Conservation (phyloP, 2,888 invertebrate genomes). For the Carcina quercana region DNA sequence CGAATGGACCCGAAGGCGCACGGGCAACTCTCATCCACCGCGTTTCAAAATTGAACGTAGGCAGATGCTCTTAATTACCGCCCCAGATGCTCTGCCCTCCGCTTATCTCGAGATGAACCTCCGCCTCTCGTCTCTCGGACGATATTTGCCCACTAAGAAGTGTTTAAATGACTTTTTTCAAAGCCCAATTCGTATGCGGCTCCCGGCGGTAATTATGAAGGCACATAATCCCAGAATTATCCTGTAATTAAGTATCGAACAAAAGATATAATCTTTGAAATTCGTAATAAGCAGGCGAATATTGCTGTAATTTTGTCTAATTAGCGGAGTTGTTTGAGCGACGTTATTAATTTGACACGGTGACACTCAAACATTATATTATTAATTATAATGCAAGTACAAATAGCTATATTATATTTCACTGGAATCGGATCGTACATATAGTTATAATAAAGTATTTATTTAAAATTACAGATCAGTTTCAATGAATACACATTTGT, state of each 20-base stretch:
- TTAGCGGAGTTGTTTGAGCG: too few species aligned
- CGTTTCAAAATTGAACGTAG: conserved; percentile 73
- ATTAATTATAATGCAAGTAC: too few species aligned
- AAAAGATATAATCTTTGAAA: conserved; percentile 27
- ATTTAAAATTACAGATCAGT: too few species aligned
- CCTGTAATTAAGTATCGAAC: conserved; percentile 39
- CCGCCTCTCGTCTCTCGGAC: conserved; percentile 40
- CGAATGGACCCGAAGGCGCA: conserved; percentile 66
- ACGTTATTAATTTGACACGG: too few species aligned
- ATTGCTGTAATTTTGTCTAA: neutral
- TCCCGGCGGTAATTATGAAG: conserved; percentile 37
- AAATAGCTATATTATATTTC: too few species aligned
- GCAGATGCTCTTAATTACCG: conserved; percentile 74
- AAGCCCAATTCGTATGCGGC: conserved; percentile 37
- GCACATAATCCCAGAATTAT: conserved; percentile 22
- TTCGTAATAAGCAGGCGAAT: conserved; percentile 21
- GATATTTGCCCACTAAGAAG: conserved; percentile 50
- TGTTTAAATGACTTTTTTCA: conserved; percentile 47
- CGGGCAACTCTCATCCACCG: conserved; percentile 61
- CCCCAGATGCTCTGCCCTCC: conserved; percentile 52
- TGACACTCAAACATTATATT: too few species aligned
- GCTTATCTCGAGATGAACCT: conserved; percentile 65
- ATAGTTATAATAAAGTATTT: too few species aligned
- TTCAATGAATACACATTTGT: too few species aligned
- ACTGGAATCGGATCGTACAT: too few species aligned